phyloP scores from a whole-genome alignment of 92 coral and sea anemone genomes.

The Actinernus sp. region DNA sequence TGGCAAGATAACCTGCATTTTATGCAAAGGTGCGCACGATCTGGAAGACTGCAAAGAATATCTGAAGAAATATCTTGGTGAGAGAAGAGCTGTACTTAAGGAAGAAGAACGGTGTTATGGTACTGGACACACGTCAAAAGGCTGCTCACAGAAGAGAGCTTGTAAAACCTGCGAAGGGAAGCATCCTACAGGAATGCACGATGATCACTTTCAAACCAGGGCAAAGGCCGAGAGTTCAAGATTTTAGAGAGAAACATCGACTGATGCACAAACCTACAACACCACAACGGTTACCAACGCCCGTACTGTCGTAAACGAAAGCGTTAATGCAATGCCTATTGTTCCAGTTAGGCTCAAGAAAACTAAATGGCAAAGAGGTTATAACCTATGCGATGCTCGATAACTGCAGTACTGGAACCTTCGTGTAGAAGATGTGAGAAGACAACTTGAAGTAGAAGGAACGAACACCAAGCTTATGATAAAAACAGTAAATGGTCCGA shows the following conservation, averaged over 20 bases:
- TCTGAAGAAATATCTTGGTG: neutral
- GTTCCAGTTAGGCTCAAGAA: constrained; percentile 43
- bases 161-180: constrained; percentile 16
- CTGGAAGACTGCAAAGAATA: constrained; percentile 18
- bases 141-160: constrained; percentile 14
- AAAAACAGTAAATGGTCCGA: constrained; percentile 22
- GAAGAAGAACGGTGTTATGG: constrained; percentile 10
- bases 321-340: constrained; percentile 27
- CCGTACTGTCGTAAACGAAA: neutral
- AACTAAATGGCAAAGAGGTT: constrained; percentile 15
- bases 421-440: constrained; percentile 16
- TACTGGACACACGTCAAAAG: constrained; percentile 35
- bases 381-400: constrained; percentile 61
- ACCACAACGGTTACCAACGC: constrained; percentile 20
- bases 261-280: too few relatives aligned
- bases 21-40: constrained; percentile 18
- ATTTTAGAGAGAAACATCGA: neutral
- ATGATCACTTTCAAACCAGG: constrained; percentile 23
- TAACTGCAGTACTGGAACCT: constrained; percentile 43
- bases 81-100: constrained; percentile 13
- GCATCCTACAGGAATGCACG: constrained; percentile 47
- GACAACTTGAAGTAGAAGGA: constrained; percentile 13
- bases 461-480: constrained; percentile 21
- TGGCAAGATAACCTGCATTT: constrained; percentile 21
- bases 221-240: neutral